These are phyloP conservation scores for Poeciliopsis turneri DNA, from an alignment of 2,797 vertebrate species.

Conservation along the genomic window DNA sequence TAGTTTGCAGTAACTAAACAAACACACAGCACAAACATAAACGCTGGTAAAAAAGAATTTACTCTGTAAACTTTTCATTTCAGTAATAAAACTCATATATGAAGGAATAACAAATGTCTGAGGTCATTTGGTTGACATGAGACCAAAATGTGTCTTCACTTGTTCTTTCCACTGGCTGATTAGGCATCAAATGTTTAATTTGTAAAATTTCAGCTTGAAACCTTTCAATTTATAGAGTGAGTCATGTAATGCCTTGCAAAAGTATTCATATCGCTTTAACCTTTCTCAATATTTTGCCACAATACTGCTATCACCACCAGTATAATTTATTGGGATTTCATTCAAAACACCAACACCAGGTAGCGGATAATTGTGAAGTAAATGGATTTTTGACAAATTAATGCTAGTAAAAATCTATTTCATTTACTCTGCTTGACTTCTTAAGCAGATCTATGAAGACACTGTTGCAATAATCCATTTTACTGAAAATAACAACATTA, in stretches of 20 bases:
- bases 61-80: not conserved
- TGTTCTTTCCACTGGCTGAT: not conserved
- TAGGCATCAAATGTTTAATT: not conserved
- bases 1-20: not conserved
- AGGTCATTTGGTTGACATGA: not conserved
- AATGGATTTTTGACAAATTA: not conserved
- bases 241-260: not conserved
- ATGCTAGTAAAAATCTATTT: not conserved
- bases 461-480: no score
- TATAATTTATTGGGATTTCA: not conserved
- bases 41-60: not conserved
- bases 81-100: not conserved
- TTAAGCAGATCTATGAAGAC: no score
- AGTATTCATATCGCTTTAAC: not conserved
- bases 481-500: no score
- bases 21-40: not conserved
- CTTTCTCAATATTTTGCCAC: not conserved
- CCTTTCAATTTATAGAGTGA: not conserved
- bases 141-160: not conserved
- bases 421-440: no score
- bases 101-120: not conserved
- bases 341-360: not conserved
- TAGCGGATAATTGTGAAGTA: not conserved
- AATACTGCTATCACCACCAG: not conserved
- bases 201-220: not conserved